A percentile compares a stretch with the other conserved stretches of the same genome.
phyloP scores from a whole-genome alignment of 2,888 invertebrate genomes.

The Dilophus febrilis region DNA sequence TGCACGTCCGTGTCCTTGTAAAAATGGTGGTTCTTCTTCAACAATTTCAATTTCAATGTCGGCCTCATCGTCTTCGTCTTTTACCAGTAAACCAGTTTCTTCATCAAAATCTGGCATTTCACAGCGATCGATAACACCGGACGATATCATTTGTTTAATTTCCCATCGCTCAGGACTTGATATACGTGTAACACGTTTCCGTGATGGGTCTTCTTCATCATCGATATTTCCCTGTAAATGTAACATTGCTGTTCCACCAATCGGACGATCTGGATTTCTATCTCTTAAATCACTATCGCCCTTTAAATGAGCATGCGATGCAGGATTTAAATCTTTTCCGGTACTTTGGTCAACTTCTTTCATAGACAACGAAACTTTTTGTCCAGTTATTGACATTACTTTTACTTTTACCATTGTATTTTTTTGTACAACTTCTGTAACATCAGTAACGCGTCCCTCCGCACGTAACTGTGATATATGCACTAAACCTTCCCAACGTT shows the following conservation, averaged over 20 bases:
- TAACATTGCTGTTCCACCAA: slow-evolving; percentile 39
- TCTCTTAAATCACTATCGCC: slow-evolving; percentile 37
- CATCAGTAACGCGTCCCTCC: slow-evolving; percentile 87
- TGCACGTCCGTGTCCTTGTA: slow-evolving; percentile 83
- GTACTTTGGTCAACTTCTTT: slow-evolving; percentile 94
- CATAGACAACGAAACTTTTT: slow-evolving; percentile 90
- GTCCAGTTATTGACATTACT: slow-evolving; percentile 81
- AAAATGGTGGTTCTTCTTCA: slow-evolving; percentile 95
- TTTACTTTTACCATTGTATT: slow-evolving; percentile 85
- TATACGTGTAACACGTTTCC: slow-evolving; percentile 75
- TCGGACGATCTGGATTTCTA: slow-evolving; percentile 86
- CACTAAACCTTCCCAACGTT: slow-evolving; percentile 87
- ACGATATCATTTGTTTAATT: slow-evolving; percentile 92
- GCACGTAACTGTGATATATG: slow-evolving; percentile 89
- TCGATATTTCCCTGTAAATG: slow-evolving; percentile 40
- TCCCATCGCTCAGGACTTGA: slow-evolving; percentile 98
- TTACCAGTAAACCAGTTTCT: slow-evolving; percentile 81
- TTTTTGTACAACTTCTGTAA: slow-evolving; percentile 79
- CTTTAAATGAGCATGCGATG: slow-evolving; percentile 46
- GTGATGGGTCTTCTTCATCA: slow-evolving; percentile 62
- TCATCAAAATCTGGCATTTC: slow-evolving; percentile 96
- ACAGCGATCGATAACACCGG: slow-evolving; percentile 78
- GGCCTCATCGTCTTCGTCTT: slow-evolving; percentile 87
- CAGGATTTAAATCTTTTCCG: slow-evolving; percentile 87
- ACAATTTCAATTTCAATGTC: slow-evolving; percentile 97